A percentile compares a stretch with the other conserved stretches of the same genome.
phyloP scores from a whole-genome alignment of 2,888 invertebrate species.

The Limnephilus auricula region DNA sequence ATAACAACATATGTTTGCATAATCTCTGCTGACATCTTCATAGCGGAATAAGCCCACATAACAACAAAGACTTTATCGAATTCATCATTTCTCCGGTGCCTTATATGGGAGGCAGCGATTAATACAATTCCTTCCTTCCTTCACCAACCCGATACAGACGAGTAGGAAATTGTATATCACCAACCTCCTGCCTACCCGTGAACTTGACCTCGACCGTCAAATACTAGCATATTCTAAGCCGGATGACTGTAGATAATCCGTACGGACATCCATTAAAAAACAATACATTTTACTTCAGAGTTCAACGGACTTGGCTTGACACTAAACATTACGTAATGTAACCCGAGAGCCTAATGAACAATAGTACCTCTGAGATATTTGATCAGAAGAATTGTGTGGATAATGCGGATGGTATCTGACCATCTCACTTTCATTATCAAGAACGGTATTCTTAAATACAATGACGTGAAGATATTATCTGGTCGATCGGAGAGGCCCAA shows the following conservation, averaged over 20 bases:
- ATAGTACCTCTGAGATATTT: constrained; percentile 21
- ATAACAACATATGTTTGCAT: not conserved
- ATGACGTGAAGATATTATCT: constrained; percentile 60
- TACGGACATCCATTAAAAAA: constrained; percentile 17
- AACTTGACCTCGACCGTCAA: constrained; percentile 5
- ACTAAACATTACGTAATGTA: constrained; percentile 17
- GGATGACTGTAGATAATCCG: not conserved
- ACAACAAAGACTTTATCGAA: constrained; percentile 21
- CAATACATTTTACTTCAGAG: not conserved
- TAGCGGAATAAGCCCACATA: constrained; percentile 14
- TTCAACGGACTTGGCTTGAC: constrained; percentile 8
- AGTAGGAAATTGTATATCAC: not conserved
- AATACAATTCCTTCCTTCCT: not conserved
- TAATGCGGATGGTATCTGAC: constrained; percentile 37
- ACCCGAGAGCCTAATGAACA: constrained; percentile 26
- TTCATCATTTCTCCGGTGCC: constrained; percentile 19
- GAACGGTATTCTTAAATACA: constrained; percentile 61
- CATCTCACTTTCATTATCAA: constrained; percentile 64
- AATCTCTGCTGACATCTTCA: not conserved
- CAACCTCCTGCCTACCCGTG: not conserved
- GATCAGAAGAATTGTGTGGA: constrained; percentile 13
- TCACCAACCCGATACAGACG: not conserved
- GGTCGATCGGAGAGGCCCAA: constrained; percentile 25
- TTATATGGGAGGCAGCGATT: constrained; percentile 12
- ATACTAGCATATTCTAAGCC: not conserved